These are phyloP conservation scores for Vicugna pacos DNA, from an alignment of 2,113 vertebrate genomes.

Conservation along the genomic window DNA sequence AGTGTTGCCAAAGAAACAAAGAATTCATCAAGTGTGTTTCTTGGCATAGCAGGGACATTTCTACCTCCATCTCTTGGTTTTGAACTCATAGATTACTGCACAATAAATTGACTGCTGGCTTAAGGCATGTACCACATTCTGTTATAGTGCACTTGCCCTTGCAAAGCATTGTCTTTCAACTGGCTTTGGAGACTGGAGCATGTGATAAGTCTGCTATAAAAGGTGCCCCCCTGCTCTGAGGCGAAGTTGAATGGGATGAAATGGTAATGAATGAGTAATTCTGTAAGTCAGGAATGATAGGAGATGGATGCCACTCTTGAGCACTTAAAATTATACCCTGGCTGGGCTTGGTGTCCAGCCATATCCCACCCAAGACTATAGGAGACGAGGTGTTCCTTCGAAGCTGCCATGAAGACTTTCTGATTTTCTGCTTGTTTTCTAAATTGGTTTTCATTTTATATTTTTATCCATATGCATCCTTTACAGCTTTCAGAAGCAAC, in stretches of 20 bases:
- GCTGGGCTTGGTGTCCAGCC: background rate
- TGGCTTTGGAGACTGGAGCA: background rate
- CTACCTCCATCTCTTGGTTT: background rate
- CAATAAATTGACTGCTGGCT: background rate
- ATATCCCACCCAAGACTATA: background rate
- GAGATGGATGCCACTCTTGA: background rate
- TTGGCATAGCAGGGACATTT: background rate
- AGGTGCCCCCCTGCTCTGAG: background rate
- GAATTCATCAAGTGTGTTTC: background rate
- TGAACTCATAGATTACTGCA: background rate
- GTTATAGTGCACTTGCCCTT: background rate
- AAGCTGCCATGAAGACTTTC: background rate
- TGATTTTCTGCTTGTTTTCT: background rate
- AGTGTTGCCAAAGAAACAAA: background rate
- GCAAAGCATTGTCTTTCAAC: background rate
- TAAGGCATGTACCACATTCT: background rate
- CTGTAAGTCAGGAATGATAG: background rate
- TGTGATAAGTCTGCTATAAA: background rate
- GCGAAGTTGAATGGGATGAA: background rate
- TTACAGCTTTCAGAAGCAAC: background rate
- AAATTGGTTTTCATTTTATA: background rate
- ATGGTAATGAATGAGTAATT: background rate
- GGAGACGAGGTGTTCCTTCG: background rate
- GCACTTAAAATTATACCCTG: background rate
- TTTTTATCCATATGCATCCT: background rate